These are phyloP conservation scores for Muntiacus muntjak DNA, from an alignment of 2,113 vertebrate species.

Conservation along the genomic window DNA sequence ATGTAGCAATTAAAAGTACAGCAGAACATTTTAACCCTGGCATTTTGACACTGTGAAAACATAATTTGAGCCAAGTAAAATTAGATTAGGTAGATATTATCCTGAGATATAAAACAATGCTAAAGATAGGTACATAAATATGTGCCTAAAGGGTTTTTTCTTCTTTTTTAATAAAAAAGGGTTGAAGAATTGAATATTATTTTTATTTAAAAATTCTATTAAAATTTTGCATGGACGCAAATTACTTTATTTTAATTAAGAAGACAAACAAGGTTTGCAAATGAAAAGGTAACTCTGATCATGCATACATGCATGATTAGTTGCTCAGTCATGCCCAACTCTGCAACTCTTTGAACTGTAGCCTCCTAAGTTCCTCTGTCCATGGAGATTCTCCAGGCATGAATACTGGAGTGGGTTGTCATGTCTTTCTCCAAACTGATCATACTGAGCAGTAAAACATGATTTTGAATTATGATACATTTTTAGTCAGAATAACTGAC, in stretches of 20 bases:
- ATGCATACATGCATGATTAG: background rate
- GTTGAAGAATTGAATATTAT: background rate
- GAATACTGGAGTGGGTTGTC: background rate
- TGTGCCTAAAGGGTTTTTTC: background rate
- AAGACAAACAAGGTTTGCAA: background rate
- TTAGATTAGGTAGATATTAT: background rate
- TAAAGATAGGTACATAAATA: background rate
- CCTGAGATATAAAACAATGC: background rate
- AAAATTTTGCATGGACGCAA: background rate
- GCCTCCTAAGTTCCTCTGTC: background rate
- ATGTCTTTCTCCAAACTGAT: background rate
- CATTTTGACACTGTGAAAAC: conserved; percentile 9
- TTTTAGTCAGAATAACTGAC: background rate
- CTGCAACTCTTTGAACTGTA: background rate
- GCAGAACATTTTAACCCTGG: background rate
- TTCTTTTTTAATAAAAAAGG: background rate
- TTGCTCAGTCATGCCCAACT: background rate
- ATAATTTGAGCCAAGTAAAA: background rate
- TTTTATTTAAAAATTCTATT: background rate
- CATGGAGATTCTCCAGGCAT: background rate
- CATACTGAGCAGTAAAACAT: background rate
- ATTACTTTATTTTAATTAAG: background rate
- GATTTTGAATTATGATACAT: background rate
- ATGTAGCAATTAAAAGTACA: conserved; percentile 8
- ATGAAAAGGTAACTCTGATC: background rate